A percentile compares a stretch with the other conserved stretches of the same genome.
Conservation (phyloP, 1,140 invertebrate genomes). For the Drosophila nebulosa region DNA sequence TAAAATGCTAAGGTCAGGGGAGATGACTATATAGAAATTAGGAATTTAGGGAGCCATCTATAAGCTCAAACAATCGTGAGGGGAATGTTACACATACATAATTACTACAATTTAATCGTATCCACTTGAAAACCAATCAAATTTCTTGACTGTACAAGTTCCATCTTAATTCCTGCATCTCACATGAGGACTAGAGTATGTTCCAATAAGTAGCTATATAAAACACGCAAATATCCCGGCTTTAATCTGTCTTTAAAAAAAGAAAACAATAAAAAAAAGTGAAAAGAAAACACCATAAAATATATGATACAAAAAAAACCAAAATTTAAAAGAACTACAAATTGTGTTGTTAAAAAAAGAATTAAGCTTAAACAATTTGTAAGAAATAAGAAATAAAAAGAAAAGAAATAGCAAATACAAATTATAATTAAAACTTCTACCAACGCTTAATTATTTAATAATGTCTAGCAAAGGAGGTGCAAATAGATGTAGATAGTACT, state of each 20-base stretch:
- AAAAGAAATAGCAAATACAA: conserved; percentile 69
- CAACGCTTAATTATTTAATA: conserved; percentile 8
- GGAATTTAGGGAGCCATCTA: conserved; percentile 12
- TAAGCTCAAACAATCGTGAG: background rate
- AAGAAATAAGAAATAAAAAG: conserved; percentile 28
- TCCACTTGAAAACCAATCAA: background rate
- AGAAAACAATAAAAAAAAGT: conserved; percentile 28
- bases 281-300: conserved; percentile 13
- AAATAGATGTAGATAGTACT: background rate
- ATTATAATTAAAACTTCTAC: conserved; percentile 57
- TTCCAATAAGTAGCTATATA: conserved; percentile 36
- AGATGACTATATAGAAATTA: conserved; percentile 1
- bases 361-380: conserved; percentile 54
- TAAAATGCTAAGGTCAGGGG: background rate
- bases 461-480: conserved; percentile 5
- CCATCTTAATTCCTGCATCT: conserved; percentile 17
- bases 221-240: conserved; percentile 11
- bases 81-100: conserved; percentile 3
- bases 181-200: conserved; percentile 37
- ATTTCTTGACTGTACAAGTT: background rate
- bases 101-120: background rate
- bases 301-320: conserved; percentile 7
- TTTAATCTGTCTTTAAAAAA: conserved; percentile 27
- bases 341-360: conserved; percentile 47
- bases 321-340: conserved; percentile 30